These are phyloP conservation scores for Phyllostomus discolor DNA, from an alignment of 2,113 vertebrate genomes.

Conservation along the genomic window DNA sequence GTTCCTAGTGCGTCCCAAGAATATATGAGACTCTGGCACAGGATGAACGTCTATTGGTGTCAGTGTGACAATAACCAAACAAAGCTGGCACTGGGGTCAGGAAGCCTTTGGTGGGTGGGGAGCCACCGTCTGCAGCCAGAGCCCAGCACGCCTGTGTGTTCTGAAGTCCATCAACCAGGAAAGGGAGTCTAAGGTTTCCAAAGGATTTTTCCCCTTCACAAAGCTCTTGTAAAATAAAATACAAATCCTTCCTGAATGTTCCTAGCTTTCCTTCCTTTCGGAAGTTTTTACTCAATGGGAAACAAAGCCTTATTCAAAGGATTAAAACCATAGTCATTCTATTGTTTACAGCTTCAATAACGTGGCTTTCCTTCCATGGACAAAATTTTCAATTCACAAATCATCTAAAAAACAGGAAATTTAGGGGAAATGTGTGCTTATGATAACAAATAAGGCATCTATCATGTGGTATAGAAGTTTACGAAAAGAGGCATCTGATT, in stretches of 20 bases:
- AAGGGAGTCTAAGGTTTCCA: conserved; percentile 75
- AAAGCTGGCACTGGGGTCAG: conserved; percentile 70
- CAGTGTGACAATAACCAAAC: conserved; percentile 70
- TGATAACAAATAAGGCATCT: conserved; percentile 81
- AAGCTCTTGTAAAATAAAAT: conserved; percentile 75
- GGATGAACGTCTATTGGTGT: conserved; percentile 72
- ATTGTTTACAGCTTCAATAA: conserved; percentile 83
- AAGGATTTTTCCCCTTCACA: conserved; percentile 49
- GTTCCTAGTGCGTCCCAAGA: conserved; percentile 64
- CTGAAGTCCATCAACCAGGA: conserved; percentile 74
- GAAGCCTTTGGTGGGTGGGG: conserved; percentile 67
- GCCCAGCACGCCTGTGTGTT: conserved; percentile 52
- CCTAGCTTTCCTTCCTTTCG: conserved; percentile 86
- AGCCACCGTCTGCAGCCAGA: conserved; percentile 67
- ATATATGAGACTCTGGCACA: conserved; percentile 59
- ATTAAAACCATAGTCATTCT: conserved; percentile 82
- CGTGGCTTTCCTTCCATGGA: conserved; percentile 81
- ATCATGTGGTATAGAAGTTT: conserved; percentile 74
- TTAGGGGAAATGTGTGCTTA: conserved; percentile 79
- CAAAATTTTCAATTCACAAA: conserved; percentile 84
- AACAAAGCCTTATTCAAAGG: conserved; percentile 90
- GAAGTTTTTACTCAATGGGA: conserved; percentile 92
- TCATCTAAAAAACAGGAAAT: conserved; percentile 85
- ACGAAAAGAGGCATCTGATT: conserved; percentile 76
- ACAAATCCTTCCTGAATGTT: conserved; percentile 85